Conservation (phyloP, 1,140 invertebrate genomes). For the Drosophila pseudoananassae region DNA sequence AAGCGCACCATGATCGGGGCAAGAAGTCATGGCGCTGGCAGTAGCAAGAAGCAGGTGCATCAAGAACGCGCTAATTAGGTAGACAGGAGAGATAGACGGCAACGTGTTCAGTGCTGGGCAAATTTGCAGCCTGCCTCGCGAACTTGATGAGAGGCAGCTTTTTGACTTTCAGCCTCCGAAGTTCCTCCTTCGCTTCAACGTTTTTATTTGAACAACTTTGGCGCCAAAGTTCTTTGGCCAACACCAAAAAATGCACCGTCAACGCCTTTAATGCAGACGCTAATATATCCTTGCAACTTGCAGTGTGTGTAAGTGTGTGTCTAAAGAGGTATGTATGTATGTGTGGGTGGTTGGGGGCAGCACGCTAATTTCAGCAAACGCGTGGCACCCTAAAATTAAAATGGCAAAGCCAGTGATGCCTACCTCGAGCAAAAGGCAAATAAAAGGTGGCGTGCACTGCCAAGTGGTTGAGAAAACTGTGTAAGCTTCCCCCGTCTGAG, state of each 20-base stretch:
- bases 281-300: constrained; percentile 13
- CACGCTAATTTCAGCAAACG: constrained; percentile 64
- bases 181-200: constrained; percentile 4
- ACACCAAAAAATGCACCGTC: constrained; percentile 63
- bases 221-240: constrained; percentile 30
- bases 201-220: constrained; percentile 46
- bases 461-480: constrained; percentile 34
- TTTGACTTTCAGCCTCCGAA: constrained; percentile 17
- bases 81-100: background rate
- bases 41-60: constrained; percentile 18
- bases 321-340: constrained; percentile 9
- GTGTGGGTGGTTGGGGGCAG: constrained; percentile 20
- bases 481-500: background rate
- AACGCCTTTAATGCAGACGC: constrained; percentile 58
- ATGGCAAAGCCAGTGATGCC: constrained; percentile 37
- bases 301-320: background rate
- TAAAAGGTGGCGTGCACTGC: constrained; percentile 28
- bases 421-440: constrained; percentile 7
- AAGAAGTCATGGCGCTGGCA: constrained; percentile 16
- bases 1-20: constrained; percentile 42
- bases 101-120: constrained; percentile 15
- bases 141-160: constrained; percentile 34
- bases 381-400: constrained; percentile 69
- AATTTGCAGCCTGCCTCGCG: constrained; percentile 38
- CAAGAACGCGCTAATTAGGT: constrained; percentile 65